Percentiles rank a stretch among this genome's conserved stretches.
Evolutionary conservation across 2,888 invertebrate species (phyloP).

Genomic region (Harpagoxenus sublaevis): DNA sequence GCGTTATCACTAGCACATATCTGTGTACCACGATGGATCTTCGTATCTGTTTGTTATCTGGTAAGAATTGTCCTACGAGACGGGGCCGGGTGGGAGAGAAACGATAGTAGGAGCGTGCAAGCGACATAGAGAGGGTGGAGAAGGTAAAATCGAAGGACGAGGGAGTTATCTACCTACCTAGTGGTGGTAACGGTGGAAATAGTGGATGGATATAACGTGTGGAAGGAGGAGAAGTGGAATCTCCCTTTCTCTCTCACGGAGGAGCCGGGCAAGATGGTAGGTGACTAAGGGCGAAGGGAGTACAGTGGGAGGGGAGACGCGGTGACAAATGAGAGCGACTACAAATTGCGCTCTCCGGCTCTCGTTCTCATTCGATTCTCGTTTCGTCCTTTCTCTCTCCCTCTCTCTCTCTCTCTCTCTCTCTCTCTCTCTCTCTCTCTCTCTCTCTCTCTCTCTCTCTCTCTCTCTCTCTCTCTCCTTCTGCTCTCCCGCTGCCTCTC

Average conservation of each 20-base stretch:
- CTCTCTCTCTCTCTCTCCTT: slow-evolving; percentile 50
- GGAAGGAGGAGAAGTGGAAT: slow-evolving; percentile 17
- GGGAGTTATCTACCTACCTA: slow-evolving; percentile 60
- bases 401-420: slow-evolving; percentile 52
- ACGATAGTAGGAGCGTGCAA: slow-evolving; percentile 68
- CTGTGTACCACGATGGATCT: slow-evolving; percentile 58
- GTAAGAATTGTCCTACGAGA: slow-evolving; percentile 63
- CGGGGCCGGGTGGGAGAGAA: slow-evolving; percentile 41
- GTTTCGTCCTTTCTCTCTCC: slow-evolving; percentile 67
- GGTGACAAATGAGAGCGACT: slow-evolving; percentile 84
- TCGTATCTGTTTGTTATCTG: slow-evolving; percentile 70
- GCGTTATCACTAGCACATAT: slow-evolving; percentile 50
- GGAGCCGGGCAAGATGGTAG: slow-evolving; percentile 59
- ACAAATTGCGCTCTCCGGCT: slow-evolving; percentile 83
- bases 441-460: slow-evolving; percentile 47
- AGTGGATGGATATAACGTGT: slow-evolving; percentile 42
- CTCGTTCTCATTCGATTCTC: slow-evolving; percentile 82
- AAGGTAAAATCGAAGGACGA: slow-evolving; percentile 49
- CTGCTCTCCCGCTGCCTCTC: slow-evolving; percentile 57
- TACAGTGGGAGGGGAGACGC: slow-evolving; percentile 76
- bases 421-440: slow-evolving; percentile 49
- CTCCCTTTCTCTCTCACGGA: slow-evolving; percentile 13
- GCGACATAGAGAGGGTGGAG: slow-evolving; percentile 62
- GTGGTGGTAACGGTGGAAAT: slow-evolving; percentile 42
- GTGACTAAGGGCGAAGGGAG: slow-evolving; percentile 54